These are phyloP conservation scores for Troides aeacus DNA, from an alignment of 2,888 invertebrate species.

Conservation along the genomic window DNA sequence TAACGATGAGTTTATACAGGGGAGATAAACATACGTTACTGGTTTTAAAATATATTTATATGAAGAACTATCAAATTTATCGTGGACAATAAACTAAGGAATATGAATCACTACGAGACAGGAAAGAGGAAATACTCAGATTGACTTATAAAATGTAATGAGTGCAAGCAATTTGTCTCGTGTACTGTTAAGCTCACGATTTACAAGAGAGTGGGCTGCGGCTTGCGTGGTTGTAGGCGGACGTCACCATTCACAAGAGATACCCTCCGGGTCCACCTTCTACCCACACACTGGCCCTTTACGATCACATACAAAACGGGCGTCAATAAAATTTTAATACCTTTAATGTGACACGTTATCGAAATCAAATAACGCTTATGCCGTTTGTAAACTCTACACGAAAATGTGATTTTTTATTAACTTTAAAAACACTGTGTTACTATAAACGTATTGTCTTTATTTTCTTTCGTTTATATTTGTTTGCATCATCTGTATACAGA, in stretches of 20 bases:
- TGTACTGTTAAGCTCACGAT: conserved; percentile 69
- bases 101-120: background rate
- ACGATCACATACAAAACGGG: conserved; percentile 57
- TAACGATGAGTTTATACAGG: no score
- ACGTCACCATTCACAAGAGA: conserved; percentile 61
- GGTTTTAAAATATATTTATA: no score
- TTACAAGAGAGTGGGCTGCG: conserved; percentile 62
- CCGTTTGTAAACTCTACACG: background rate
- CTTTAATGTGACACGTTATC: conserved; percentile 47
- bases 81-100: no score
- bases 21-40: no score
- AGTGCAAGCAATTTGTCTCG: conserved; percentile 65
- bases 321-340: conserved; percentile 59
- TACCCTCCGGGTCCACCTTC: conserved; percentile 48
- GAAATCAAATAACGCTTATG: conserved; percentile 43
- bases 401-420: conserved; percentile 18
- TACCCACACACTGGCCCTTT: conserved; percentile 56
- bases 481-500: conserved; percentile 14
- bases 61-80: no score
- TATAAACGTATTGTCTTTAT: conserved; percentile 25
- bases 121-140: conserved; percentile 17
- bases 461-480: conserved; percentile 30
- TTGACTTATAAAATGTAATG: conserved; percentile 39
- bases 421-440: conserved; percentile 4
- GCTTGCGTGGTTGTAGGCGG: conserved; percentile 62